Evolutionary conservation across 2,888 invertebrate genomes (phyloP).

Genomic region (Drosophila buzzatii): DNA sequence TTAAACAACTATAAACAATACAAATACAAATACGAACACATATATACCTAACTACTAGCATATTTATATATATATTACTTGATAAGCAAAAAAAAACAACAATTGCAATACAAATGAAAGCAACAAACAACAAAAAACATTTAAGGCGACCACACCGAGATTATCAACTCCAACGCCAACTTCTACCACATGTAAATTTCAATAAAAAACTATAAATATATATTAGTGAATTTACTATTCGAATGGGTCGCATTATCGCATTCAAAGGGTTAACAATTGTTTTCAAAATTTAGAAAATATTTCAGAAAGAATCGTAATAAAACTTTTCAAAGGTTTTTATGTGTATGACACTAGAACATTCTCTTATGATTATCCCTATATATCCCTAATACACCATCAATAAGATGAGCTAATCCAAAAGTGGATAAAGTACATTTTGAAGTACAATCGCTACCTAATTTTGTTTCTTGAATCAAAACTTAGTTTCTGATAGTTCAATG

Average conservation of each 20-base stretch:
- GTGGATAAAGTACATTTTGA: no score
- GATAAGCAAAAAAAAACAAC: slow-evolving; percentile 26
- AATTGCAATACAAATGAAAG: slow-evolving; percentile 33
- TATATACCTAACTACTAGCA: slow-evolving; percentile 12
- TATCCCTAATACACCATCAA: not conserved
- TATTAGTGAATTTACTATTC: not conserved
- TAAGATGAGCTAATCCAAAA: not conserved
- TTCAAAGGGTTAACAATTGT: no score
- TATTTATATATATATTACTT: slow-evolving; percentile 26
- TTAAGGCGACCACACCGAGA: slow-evolving; percentile 32
- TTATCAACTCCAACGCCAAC: slow-evolving; percentile 39
- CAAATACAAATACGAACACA: slow-evolving; percentile 15
- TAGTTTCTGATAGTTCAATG: no score
- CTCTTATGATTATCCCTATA: no score
- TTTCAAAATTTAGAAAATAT: not conserved
- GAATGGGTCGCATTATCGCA: no score
- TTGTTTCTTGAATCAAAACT: not conserved
- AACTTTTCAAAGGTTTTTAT: not conserved
- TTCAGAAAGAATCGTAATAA: no score
- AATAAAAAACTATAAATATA: slow-evolving; percentile 54
- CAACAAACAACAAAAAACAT: slow-evolving; percentile 6
- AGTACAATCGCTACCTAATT: not conserved
- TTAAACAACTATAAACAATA: slow-evolving; percentile 29
- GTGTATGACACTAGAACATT: not conserved
- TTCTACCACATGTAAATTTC: slow-evolving; percentile 62